Evolutionary conservation across 2,888 invertebrate species (phyloP), one percentile per base, ranked within the genome.

Genomic region (Heteropelma amictum): DNA sequence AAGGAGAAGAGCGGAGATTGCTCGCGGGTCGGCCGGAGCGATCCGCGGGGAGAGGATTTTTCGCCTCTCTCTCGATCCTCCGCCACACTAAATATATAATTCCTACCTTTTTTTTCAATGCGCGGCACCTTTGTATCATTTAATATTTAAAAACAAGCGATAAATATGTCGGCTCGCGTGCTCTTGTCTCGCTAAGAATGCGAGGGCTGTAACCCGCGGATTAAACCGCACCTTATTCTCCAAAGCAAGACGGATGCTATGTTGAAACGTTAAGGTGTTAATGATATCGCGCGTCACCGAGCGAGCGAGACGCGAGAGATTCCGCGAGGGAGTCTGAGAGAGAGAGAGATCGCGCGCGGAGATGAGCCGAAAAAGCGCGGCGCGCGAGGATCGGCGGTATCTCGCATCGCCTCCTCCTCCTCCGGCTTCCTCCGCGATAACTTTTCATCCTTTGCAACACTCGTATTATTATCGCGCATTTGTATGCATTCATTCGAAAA

Each of bases 71-170:
- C 30, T 1, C 30, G 2, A 8, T 30, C 10, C 1, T 30, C 30
- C 10, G 7, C 30, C 1, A 8, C 30, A 1, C 2, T 30, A 6
- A 8, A 1, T 30, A 1, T 30, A 6, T 40, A n/a, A 14, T 3
- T 5, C 42, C 17, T 8, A 21, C 40, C 49, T 12, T 3, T 23
- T n/a, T n/a, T n/a, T n/a, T n/a, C n/a, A n/a, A n/a, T n/a, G 77
- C 72, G 84, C 85, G 86, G 85, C 83, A 84, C 86, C 88, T 88
- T 88, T 88, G 88, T 87, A 87, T 88, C 86, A 87, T 88, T 88
- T 88, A 88, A 88, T 88, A 88, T 88, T 88, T 88, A 88, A 88
- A 88, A 88, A 88, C 88, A 88, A 88, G 88, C 88, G 84, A 88
- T 88, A 88, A 88, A 88, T 88, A 87, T 84, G 85, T 86, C 86